Evolutionary conservation across 2,113 vertebrate species (phyloP).

Genomic region (Tachysurus fulvidraco): DNA sequence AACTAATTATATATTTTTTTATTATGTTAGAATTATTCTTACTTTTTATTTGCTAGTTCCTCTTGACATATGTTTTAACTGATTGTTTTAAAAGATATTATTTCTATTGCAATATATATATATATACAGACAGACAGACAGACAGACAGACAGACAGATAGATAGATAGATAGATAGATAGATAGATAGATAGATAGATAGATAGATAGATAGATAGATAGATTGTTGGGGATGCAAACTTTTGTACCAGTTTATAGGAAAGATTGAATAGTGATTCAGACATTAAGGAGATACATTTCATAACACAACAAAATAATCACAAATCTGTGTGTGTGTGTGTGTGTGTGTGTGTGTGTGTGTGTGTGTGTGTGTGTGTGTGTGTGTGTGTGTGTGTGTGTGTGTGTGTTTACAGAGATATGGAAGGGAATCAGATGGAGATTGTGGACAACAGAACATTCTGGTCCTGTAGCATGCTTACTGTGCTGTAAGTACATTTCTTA

Average conservation of each 20-base stretch:
- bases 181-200: no score
- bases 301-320: background rate
- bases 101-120: background rate
- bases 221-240: background rate
- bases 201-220: no score
- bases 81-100: background rate
- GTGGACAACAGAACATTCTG: constrained; percentile 86
- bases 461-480: constrained; percentile 88
- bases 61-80: background rate
- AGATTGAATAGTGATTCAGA: background rate
- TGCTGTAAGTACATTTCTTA: constrained; percentile 82
- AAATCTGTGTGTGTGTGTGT: background rate
- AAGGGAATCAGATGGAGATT: constrained; percentile 87
- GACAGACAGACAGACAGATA: no score
- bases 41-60: no score
- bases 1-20: background rate
- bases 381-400: constrained; percentile 4
- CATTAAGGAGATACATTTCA: background rate
- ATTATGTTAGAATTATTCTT: no score
- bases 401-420: constrained; percentile 80
- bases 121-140: background rate
- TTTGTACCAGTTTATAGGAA: background rate
- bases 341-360: no score
- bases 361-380: background rate
- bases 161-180: no score